These are phyloP conservation scores for Lycodopsis pacificus DNA, from an alignment of 2,797 vertebrate genomes.

Conservation along the genomic window DNA sequence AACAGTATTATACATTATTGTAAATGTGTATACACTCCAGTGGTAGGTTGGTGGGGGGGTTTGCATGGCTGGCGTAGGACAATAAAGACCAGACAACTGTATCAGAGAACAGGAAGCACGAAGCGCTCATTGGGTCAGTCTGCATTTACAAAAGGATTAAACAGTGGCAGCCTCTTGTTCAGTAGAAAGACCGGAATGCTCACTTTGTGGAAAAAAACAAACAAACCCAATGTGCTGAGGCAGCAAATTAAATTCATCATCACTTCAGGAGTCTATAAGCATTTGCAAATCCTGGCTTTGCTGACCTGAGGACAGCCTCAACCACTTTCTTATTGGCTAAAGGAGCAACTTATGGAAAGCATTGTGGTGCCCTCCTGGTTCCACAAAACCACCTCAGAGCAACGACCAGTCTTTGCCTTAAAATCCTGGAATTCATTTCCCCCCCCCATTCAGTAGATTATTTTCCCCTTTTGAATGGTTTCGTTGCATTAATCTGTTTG, in stretches of 20 bases:
- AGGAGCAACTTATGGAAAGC: conserved; percentile 42
- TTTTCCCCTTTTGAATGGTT: neutral
- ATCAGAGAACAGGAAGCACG: conserved; percentile 44
- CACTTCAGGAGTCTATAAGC: conserved; percentile 10
- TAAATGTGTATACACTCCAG: conserved; percentile 84
- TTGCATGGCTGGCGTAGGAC: conserved; percentile 40
- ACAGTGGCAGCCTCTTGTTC: neutral
- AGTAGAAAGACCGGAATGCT: neutral
- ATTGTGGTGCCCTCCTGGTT: neutral
- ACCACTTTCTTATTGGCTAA: conserved; percentile 53
- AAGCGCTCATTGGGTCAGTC: conserved; percentile 7
- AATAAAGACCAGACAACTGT: conserved; percentile 39
- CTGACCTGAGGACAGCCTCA: conserved; percentile 52
- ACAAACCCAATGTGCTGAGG: neutral
- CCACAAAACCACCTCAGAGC: conserved; percentile 51
- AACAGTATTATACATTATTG: conserved; percentile 89
- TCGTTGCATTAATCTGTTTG: neutral
- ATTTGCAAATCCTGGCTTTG: conserved; percentile 47
- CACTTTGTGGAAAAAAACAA: neutral
- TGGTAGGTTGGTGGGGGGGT: conserved; percentile 44
- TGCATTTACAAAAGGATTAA: conserved; percentile 7
- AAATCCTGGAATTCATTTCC: conserved; percentile 3
- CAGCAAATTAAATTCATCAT: neutral
- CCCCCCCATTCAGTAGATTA: neutral
- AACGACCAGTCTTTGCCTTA: neutral